These are phyloP conservation scores for Lepisosteus oculatus DNA, from an alignment of 2,113 vertebrate genomes.

Conservation along the genomic window DNA sequence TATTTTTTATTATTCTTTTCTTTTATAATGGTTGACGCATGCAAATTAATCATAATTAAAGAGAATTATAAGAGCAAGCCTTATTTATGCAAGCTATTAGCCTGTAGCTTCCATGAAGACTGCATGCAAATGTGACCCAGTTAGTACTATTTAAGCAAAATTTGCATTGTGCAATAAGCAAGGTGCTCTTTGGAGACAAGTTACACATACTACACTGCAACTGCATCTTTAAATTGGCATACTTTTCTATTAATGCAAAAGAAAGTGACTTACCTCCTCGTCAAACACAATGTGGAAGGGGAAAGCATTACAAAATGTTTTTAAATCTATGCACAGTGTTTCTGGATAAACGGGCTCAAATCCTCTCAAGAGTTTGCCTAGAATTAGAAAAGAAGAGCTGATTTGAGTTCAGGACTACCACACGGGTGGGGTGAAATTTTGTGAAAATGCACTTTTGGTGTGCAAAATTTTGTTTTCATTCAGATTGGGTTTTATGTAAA, in stretches of 20 bases:
- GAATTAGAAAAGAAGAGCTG: neutral
- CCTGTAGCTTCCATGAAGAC: too few species aligned
- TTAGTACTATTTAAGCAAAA: too few species aligned
- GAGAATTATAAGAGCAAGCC: too few species aligned
- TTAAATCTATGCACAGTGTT: constrained; percentile 66
- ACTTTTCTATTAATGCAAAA: neutral
- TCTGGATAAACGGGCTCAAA: constrained; percentile 71
- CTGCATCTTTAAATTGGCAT: neutral
- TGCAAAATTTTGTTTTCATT: too few species aligned
- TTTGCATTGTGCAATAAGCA: too few species aligned
- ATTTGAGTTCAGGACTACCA: neutral
- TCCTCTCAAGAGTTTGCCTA: constrained; percentile 66
- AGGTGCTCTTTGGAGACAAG: too few species aligned
- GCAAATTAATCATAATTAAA: too few species aligned
- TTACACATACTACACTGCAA: neutral
- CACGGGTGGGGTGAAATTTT: neutral
- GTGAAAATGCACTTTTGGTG: neutral
- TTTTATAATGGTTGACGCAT: too few species aligned
- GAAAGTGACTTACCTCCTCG: constrained; percentile 61
- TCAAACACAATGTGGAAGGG: constrained; percentile 77
- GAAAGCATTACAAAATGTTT: constrained; percentile 72
- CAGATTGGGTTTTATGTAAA: too few species aligned
- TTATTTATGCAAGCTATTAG: too few species aligned
- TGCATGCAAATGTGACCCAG: too few species aligned
- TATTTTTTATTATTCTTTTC: too few species aligned